Base-by-base conservation (phyloP, 2,888 invertebrate genomes). In the Cerastis rubricosa region DNA sequence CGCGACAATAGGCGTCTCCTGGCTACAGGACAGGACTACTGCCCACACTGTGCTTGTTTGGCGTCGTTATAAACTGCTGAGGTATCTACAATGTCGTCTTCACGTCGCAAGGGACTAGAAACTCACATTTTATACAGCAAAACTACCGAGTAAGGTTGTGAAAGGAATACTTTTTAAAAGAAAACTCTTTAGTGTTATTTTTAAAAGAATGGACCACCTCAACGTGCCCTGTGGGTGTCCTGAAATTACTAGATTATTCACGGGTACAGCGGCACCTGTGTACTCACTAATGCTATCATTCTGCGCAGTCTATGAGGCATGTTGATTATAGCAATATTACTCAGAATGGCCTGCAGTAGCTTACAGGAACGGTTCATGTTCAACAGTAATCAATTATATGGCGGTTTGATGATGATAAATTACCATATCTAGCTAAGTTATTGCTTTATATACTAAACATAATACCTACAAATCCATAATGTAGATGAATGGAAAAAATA, bases 1-100 rank as follows among this genome's bases (percentile, higher is more conserved):
- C 68, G 79, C 78, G 84, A 90, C 90, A 89, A 89, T 91, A 87
- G 87, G 81, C 80, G 83, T 83, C 80, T 85, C 83, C 84, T 78
- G 68, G 81, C 82, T 74, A 77, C 83, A 80, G 80, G 80, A 79
- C 83, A 80, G 80, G 80, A 79, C 82, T 85, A 74, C 85, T 86
- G 81, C 86, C 85, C 88, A 88, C 87, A 78, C 84, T 78, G 68
- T 65, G 68, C 78, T 59, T 77, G 78, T 76, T 78, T 70, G 77
- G n/a, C 59, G 59, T 78, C 73, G 71, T 76, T 87, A 81, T 87
- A 85, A 85, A 85, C 63, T 86, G 43, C 80, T 74, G 76, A 65
- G 59, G 72, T 87, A 79, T 86, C 83, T 82, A 77, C 74, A 83
- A 77, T 79, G 80, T 79, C 69, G 61, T 78, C 71, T 83, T 74